Conservation (phyloP, 1,140 invertebrate genomes). For the Adoxophyes honmai region DNA sequence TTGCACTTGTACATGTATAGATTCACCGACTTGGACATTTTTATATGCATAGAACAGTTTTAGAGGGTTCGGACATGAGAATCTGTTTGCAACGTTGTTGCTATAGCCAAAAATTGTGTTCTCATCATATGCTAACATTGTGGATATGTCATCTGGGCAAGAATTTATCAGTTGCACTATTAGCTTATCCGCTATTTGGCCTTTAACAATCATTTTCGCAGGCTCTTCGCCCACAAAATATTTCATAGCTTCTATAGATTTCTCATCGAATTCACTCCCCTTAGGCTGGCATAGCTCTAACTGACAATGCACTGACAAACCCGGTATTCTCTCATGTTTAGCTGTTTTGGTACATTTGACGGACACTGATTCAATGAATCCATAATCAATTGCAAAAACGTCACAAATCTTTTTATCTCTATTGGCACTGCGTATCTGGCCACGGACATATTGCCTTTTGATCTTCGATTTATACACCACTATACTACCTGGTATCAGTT, state of each 20-base stretch:
- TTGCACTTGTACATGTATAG: background rate
- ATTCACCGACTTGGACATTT: slow-evolving; percentile 10
- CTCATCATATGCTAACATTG: background rate
- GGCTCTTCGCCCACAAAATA: slow-evolving; percentile 13
- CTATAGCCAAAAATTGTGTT: slow-evolving; percentile 13
- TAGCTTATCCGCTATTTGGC: background rate
- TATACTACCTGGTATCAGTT: no score
- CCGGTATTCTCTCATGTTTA: background rate
- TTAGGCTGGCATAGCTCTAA: background rate
- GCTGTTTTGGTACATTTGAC: background rate
- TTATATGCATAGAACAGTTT: slow-evolving; percentile 17
- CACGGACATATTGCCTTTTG: no score
- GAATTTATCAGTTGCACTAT: slow-evolving; percentile 15
- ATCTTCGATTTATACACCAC: no score
- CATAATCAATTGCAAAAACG: background rate
- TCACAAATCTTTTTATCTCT: no score
- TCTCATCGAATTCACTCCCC: slow-evolving; percentile 6
- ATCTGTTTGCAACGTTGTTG: background rate
- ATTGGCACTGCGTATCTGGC: no score
- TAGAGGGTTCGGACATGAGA: background rate
- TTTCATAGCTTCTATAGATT: background rate
- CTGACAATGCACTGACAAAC: background rate
- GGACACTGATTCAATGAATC: background rate
- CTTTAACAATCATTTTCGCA: slow-evolving; percentile 16
- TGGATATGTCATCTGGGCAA: slow-evolving; percentile 18